Percentiles rank a stretch among this genome's conserved stretches.
These are phyloP conservation scores for Drosophila quasianomalipes DNA, from an alignment of 2,888 invertebrate genomes.

Conservation along the genomic window DNA sequence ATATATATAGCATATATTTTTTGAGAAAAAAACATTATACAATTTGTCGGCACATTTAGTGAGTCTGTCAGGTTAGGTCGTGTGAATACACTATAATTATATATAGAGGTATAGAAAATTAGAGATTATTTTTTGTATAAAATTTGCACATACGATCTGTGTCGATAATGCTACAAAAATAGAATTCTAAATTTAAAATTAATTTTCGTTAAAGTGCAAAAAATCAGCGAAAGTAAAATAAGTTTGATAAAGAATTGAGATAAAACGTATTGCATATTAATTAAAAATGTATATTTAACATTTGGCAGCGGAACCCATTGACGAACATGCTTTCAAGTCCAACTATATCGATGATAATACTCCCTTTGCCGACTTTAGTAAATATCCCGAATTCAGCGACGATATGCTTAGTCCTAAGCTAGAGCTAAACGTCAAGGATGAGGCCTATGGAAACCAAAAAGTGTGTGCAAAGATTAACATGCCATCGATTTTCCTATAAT, in stretches of 20 bases:
- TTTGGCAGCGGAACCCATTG: conserved; percentile 71
- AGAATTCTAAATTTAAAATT: conserved; percentile 51
- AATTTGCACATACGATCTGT: conserved; percentile 34
- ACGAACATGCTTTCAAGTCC: conserved; percentile 70
- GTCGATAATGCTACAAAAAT: conserved; percentile 42
- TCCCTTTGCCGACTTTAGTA: conserved; percentile 75
- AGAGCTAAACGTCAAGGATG: conserved; percentile 68
- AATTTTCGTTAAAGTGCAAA: conserved; percentile 40
- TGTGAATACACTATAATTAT: conserved; percentile 12
- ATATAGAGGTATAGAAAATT: conserved; percentile 11
- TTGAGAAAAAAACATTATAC: background rate
- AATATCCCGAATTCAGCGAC: conserved; percentile 60
- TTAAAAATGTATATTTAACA: background rate
- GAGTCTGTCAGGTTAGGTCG: conserved; percentile 1
- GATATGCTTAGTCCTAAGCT: conserved; percentile 71
- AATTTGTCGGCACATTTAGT: background rate
- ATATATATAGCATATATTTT: background rate
- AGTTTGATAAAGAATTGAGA: conserved; percentile 25
- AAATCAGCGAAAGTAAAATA: conserved; percentile 28
- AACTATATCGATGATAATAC: conserved; percentile 73
- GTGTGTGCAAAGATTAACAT: conserved; percentile 12
- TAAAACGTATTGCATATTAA: conserved; percentile 10
- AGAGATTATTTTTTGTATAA: conserved; percentile 28
- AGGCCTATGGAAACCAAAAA: conserved; percentile 61
- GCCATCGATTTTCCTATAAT: background rate